A percentile compares a stretch with the other conserved stretches of the same genome.
phyloP scores from a whole-genome alignment of 1,140 invertebrate genomes.

The Ridgeia piscesae region DNA sequence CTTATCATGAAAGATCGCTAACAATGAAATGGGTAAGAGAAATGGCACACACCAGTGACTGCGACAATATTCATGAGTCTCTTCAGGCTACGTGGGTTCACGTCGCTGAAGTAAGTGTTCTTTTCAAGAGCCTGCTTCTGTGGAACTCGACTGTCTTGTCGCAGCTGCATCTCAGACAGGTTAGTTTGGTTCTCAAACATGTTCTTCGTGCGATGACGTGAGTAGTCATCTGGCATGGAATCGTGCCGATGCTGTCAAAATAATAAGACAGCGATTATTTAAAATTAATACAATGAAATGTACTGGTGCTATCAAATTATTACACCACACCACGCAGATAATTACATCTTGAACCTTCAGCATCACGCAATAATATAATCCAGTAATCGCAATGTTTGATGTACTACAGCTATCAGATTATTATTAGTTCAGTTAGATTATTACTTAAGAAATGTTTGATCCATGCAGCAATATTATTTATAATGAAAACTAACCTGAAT shows the following conservation, averaged over 20 bases:
- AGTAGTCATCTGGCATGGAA: background rate
- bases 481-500: background rate
- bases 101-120: slow-evolving; percentile 68
- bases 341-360: too few species aligned
- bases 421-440: too few species aligned
- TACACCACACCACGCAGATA: background rate
- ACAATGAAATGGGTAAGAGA: background rate
- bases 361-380: too few species aligned
- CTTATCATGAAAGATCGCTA: too few species aligned
- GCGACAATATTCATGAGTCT: slow-evolving; percentile 97
- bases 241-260: background rate
- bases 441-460: background rate
- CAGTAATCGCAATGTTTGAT: too few species aligned
- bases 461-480: background rate
- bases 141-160: background rate
- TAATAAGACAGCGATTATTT: background rate
- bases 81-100: slow-evolving; percentile 94
- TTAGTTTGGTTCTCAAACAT: background rate
- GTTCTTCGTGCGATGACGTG: background rate
- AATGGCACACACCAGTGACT: slow-evolving; percentile 73
- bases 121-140: slow-evolving; percentile 45
- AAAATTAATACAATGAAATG: too few species aligned
- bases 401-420: too few species aligned
- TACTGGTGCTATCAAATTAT: background rate
- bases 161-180: background rate